A percentile compares a stretch with the other conserved stretches of the same genome.
Evolutionary conservation across 2,888 invertebrate species (phyloP).

Genomic region (Tenthredo mesomela): DNA sequence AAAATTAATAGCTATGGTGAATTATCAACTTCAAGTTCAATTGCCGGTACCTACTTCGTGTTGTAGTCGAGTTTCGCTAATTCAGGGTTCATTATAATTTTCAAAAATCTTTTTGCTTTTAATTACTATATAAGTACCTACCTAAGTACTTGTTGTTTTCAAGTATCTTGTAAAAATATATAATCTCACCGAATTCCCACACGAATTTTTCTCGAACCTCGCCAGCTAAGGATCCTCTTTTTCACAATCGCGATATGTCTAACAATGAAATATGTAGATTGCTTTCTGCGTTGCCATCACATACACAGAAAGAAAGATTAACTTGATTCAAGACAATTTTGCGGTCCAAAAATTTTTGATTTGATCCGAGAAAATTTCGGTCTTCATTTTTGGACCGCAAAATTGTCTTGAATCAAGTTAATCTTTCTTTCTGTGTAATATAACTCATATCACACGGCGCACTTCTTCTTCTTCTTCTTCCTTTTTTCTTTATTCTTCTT

Average conservation of each 20-base stretch:
- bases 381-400: no score
- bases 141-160: background rate
- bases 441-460: background rate
- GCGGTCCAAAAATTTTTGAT: no score
- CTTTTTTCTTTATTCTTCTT: background rate
- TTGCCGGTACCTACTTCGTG: background rate
- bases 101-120: background rate
- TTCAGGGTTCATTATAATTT: background rate
- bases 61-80: background rate
- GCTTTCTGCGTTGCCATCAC: background rate
- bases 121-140: no score
- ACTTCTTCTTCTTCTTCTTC: no score
- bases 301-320: no score
- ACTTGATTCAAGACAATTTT: no score
- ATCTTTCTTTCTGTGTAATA: no score
- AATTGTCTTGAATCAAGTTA: no score
- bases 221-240: background rate
- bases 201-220: background rate
- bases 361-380: no score
- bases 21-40: background rate
- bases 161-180: background rate
- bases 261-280: constrained; percentile 37
- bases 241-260: constrained; percentile 21
- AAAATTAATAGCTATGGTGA: background rate
- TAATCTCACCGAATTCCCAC: background rate